A percentile compares a stretch with the other conserved stretches of the same genome.
phyloP scores from a whole-genome alignment of 30 jellyfish, hydroid and myxozoan genomes.

The Aurelia aurita region DNA sequence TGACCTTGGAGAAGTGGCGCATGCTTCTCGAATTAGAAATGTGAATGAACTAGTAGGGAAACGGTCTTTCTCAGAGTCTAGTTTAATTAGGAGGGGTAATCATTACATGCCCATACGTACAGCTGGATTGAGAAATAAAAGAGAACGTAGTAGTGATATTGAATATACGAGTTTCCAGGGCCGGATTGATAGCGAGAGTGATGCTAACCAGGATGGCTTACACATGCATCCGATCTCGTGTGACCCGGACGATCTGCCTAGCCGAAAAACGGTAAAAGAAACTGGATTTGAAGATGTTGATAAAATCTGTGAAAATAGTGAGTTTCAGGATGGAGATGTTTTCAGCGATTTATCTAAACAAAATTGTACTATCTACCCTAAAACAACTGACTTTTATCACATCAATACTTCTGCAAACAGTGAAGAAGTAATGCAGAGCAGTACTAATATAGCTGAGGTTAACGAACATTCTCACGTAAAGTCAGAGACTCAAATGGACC shows the following conservation, averaged over 20 bases:
- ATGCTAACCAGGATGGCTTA: slow-evolving; percentile 14
- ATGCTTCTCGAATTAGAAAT: slow-evolving; percentile 17
- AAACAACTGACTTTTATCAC: not conserved
- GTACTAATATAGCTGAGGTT: not conserved
- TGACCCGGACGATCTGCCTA: too few relatives aligned
- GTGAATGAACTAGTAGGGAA: slow-evolving; percentile 23
- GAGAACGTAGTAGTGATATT: too few relatives aligned
- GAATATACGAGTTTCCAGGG: too few relatives aligned
- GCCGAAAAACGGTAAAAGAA: not conserved
- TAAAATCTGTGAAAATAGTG: not conserved
- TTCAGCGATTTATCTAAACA: not conserved
- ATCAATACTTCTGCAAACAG: not conserved
- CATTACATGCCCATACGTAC: slow-evolving; percentile 24
- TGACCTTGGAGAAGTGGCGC: slow-evolving; percentile 80
- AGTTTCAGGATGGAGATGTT: not conserved
- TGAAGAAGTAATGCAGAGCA: not conserved
- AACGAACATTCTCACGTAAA: not conserved
- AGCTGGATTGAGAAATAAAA: not conserved
- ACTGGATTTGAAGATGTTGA: too few relatives aligned
- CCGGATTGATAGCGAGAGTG: slow-evolving; percentile 3
- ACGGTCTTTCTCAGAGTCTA: slow-evolving; percentile 76
- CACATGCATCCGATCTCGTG: slow-evolving; percentile 31
- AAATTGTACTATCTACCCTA: not conserved
- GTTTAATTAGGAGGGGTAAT: slow-evolving; percentile 39
- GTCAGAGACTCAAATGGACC: not conserved